Base-by-base conservation (phyloP, 2,888 invertebrate species). In the Pollenia labialis region DNA sequence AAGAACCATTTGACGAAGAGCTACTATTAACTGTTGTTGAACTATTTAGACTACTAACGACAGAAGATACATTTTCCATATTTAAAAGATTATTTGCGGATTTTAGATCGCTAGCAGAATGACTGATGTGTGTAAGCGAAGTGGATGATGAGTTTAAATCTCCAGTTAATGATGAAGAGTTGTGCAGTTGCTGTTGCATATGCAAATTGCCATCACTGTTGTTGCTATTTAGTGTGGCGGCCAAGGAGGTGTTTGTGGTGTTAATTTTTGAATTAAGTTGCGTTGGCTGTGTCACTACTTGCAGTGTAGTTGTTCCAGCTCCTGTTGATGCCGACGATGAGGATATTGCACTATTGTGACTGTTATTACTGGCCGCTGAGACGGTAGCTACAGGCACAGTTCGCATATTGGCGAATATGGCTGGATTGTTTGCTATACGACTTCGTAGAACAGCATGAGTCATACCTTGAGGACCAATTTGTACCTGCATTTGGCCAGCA, bases 401-500 rank as follows among this genome's bases (percentile, higher is more conserved):
- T 4, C 92, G 91, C 84, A 90, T 90, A 74, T 90, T 91, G 8
- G 90, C 89, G 42, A 92, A 90, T 46, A 93, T 91, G 2, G 92
- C 90, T 81, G 91, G 91, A 75, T 92, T 92, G 64, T 90, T 90
- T 71, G 90, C 91, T n/a, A 92, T 89, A 4, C 92, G 91, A 42
- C 92, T 91, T 8, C 92, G 90, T 42, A 93, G 85, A 68, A 92
- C 90, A 18, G 89, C 89, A 77, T 92, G 92, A 58, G 92, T 90
- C 87, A 92, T 80, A 32, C 91, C 92, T 3, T 90, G 90, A 0
- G 92, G 89, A 18, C 91, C 90, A 52, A 92, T 89, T 72, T 92
- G 92, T 92, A 92, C 92, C 88, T 92, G 92, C 91, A 92, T 91
- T 88, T 92, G 92, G 3, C 93, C 92, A 32, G 91, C 89, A 85